Conservation (phyloP, 2,888 invertebrate species). For the Sthenelais limicola region DNA sequence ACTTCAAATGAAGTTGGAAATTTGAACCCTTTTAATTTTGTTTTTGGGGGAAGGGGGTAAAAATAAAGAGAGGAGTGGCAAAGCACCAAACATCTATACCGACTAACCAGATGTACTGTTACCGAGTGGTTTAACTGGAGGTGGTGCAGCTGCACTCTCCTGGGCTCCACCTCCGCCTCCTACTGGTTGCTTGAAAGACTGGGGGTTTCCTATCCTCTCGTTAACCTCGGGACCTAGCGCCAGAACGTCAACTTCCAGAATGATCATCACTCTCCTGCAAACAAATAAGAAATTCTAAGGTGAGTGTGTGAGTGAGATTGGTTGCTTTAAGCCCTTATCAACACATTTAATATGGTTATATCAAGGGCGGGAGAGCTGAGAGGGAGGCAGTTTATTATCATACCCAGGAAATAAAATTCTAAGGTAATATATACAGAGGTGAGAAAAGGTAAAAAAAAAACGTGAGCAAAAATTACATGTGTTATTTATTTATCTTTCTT, state of each 20-base stretch:
- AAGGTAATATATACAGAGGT: too few species aligned
- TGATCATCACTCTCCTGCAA: slow-evolving; percentile 85
- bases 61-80: not conserved
- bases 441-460: too few species aligned
- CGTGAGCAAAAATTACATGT: too few species aligned
- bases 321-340: not conserved
- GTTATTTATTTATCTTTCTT: too few species aligned
- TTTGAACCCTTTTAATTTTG: too few species aligned
- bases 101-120: slow-evolving; percentile 29
- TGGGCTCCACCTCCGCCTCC: slow-evolving; percentile 42
- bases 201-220: slow-evolving; percentile 85
- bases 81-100: not conserved
- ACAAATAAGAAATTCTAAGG: not conserved
- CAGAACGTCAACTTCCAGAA: slow-evolving; percentile 84
- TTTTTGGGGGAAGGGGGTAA: too few species aligned
- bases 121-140: not conserved
- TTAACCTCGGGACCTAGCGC: slow-evolving; percentile 82
- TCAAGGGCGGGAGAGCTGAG: too few species aligned
- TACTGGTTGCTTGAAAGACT: slow-evolving; percentile 62
- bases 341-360: not conserved
- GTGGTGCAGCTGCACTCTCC: slow-evolving; percentile 47
- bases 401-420: too few species aligned
- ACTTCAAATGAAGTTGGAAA: too few species aligned
- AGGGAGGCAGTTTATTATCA: too few species aligned
- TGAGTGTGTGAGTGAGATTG: not conserved